Conservation (phyloP, 2,113 vertebrate genomes). For the Cavia porcellus region DNA sequence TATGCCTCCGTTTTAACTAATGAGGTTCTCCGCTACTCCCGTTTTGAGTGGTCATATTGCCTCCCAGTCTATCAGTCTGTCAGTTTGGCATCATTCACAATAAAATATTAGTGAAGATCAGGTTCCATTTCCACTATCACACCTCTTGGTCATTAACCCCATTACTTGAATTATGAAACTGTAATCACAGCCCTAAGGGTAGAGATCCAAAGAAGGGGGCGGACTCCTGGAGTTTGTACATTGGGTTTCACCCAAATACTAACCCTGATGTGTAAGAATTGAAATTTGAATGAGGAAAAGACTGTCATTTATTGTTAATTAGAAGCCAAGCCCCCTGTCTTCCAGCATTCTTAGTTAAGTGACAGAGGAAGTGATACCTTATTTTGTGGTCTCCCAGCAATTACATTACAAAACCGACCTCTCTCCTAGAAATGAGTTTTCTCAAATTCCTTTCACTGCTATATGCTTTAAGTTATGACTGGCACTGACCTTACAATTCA, state of each 20-base stretch:
- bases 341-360: background rate
- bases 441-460: background rate
- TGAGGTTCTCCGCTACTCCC: background rate
- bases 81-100: background rate
- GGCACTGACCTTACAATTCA: background rate
- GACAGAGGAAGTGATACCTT: background rate
- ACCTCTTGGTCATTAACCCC: background rate
- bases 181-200: background rate
- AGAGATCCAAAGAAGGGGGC: background rate
- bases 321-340: background rate
- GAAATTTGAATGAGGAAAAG: background rate
- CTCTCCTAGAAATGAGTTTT: background rate
- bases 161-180: constrained; percentile 25
- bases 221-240: background rate
- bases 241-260: background rate
- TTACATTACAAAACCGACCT: background rate
- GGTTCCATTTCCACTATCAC: background rate
- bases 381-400: background rate
- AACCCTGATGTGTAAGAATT: background rate
- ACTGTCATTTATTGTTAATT: background rate
- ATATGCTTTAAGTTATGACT: background rate
- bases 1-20: background rate
- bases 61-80: background rate
- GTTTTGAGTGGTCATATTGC: background rate
- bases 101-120: constrained; percentile 33